These are phyloP conservation scores for Cecidostiba fungosa DNA, from an alignment of 2,888 invertebrate genomes.

Conservation along the genomic window DNA sequence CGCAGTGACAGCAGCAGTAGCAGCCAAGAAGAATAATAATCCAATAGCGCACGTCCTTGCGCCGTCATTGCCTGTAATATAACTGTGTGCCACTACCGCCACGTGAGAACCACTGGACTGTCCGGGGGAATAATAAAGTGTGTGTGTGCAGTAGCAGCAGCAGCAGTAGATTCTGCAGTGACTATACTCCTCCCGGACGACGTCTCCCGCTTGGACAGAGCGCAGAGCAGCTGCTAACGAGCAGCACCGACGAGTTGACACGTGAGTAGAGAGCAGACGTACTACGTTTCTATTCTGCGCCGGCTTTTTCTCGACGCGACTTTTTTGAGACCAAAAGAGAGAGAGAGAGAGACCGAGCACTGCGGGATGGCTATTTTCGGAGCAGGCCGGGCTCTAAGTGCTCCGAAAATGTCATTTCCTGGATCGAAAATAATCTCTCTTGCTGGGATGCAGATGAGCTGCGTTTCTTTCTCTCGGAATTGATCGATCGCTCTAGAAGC, in stretches of 20 bases:
- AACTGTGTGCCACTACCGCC: constrained; percentile 58
- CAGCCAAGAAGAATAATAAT: not conserved
- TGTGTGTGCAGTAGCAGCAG: constrained; percentile 9
- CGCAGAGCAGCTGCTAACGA: constrained; percentile 1
- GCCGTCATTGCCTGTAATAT: constrained; percentile 29
- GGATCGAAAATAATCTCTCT: constrained; percentile 38
- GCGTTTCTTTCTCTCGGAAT: not conserved
- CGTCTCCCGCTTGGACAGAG: not conserved
- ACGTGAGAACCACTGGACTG: constrained; percentile 71
- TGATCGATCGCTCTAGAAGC: not conserved
- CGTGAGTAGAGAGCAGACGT: constrained; percentile 41
- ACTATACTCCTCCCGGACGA: not conserved
- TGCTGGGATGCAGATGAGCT: not conserved
- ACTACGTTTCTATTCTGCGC: constrained; percentile 43
- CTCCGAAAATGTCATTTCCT: constrained; percentile 59
- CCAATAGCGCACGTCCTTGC: constrained; percentile 48
- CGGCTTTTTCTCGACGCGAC: not conserved
- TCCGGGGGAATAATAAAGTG: constrained; percentile 60
- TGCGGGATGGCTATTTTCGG: constrained; percentile 34
- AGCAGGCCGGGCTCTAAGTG: constrained; percentile 28
- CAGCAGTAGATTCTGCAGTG: not conserved
- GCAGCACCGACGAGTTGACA: constrained; percentile 23
- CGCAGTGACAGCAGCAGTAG: no score
- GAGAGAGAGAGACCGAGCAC: not conserved
- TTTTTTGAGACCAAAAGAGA: constrained; percentile 4